A percentile compares a stretch with the other conserved stretches of the same genome.
Conservation (phyloP, 1,140 invertebrate genomes). For the Heliothis subflexa region DNA sequence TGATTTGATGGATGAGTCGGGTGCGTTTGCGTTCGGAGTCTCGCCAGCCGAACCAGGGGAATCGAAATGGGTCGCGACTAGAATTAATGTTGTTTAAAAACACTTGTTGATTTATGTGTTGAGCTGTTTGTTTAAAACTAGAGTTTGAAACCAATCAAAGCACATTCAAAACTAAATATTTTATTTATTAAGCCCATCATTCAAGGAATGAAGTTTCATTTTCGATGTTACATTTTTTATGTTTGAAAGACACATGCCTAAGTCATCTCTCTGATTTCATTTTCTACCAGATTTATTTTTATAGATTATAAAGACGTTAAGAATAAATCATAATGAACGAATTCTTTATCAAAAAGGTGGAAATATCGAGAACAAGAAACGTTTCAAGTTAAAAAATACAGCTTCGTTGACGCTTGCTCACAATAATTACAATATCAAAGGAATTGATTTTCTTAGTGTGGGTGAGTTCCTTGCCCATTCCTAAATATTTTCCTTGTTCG, state of each 20-base stretch:
- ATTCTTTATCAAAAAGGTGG: conserved; percentile 37
- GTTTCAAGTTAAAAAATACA: conserved; percentile 56
- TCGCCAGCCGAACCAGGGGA: conserved; percentile 3
- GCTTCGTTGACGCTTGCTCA: conserved; percentile 55
- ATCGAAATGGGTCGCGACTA: conserved; percentile 34
- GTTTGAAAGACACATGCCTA: no score
- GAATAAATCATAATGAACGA: neutral
- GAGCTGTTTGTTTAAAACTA: conserved; percentile 18
- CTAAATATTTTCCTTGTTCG: neutral
- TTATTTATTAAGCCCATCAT: no score
- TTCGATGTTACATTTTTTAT: no score
- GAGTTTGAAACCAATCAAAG: conserved; percentile 9
- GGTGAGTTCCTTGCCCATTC: neutral
- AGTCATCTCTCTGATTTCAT: no score
- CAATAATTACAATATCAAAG: conserved; percentile 59
- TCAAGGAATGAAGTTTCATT: no score
- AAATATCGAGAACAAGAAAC: conserved; percentile 56
- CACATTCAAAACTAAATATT: no score
- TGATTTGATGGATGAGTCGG: conserved; percentile 64
- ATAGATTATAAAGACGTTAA: no score
- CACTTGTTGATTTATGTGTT: conserved; percentile 38
- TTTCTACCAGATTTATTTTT: no score
- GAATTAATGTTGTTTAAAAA: conserved; percentile 39
- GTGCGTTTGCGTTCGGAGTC: conserved; percentile 37
- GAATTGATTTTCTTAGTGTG: conserved; percentile 42